A percentile compares a stretch with the other conserved stretches of the same genome.
Evolutionary conservation across 2,113 vertebrate species (phyloP).

Genomic region (Etia nguti): DNA sequence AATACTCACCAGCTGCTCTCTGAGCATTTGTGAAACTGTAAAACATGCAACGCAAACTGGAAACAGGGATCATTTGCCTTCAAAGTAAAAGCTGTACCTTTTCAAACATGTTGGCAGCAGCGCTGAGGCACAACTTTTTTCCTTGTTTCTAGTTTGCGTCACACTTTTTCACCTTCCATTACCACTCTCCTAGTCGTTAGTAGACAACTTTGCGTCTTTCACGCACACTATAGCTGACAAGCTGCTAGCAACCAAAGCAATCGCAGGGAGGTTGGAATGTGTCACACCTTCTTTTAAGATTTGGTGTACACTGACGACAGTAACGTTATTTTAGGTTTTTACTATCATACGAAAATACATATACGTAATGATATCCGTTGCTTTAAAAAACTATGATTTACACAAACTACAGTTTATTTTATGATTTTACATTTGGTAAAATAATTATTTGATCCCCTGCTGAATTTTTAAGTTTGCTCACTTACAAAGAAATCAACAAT

Average conservation of each 20-base stretch:
- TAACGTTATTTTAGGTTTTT: background rate
- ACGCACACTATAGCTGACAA: background rate
- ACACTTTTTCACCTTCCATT: background rate
- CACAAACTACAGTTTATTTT: background rate
- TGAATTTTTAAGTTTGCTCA: background rate
- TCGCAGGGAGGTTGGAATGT: background rate
- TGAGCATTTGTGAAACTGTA: no score
- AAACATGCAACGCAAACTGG: background rate
- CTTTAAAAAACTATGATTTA: background rate
- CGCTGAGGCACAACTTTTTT: background rate
- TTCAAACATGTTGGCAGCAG: background rate
- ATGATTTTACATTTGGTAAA: background rate
- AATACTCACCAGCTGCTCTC: background rate
- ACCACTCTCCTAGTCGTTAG: background rate
- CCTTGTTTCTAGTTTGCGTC: background rate
- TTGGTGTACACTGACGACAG: background rate
- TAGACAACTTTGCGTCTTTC: background rate
- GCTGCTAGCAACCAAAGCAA: background rate
- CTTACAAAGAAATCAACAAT: background rate
- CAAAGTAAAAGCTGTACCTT: background rate
- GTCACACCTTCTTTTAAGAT: background rate
- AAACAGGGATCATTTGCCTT: background rate
- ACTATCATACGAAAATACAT: accelerated
- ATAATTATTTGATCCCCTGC: background rate
- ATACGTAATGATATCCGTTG: background rate